A percentile compares a stretch with the other conserved stretches of the same genome.
These are phyloP conservation scores for Ormyrus rosae DNA, from an alignment of 2,888 invertebrate genomes.

Conservation along the genomic window DNA sequence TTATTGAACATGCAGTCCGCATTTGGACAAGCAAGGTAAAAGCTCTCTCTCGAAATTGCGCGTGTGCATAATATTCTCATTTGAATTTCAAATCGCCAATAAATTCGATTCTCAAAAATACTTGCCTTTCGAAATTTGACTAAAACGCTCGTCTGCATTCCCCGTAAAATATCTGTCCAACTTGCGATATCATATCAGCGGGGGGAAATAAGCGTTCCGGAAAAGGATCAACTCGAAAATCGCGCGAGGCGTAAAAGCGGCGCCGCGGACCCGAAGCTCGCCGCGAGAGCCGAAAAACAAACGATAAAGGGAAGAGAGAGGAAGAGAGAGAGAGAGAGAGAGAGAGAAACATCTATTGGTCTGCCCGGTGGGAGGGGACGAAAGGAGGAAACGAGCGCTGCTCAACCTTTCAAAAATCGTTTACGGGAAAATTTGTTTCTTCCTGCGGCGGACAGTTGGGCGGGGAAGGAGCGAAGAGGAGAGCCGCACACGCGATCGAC, in stretches of 20 bases:
- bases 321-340: not conserved
- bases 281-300: conserved; percentile 13
- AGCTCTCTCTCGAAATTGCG: not conserved
- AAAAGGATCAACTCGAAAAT: conserved; percentile 17
- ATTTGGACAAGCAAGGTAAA: conserved; percentile 28
- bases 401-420: conserved; percentile 59
- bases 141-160: conserved; percentile 47
- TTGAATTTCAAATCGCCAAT: conserved; percentile 41
- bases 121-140: conserved; percentile 29
- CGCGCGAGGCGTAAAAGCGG: conserved; percentile 22
- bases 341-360: conserved; percentile 20
- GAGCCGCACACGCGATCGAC: conserved; percentile 23
- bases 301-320: conserved; percentile 11
- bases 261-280: not conserved
- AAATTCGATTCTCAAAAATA: conserved; percentile 36
- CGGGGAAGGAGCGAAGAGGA: not conserved
- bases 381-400: conserved; percentile 39
- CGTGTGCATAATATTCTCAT: conserved; percentile 28
- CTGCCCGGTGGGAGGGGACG: conserved; percentile 18
- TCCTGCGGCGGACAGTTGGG: conserved; percentile 54
- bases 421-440: conserved; percentile 63
- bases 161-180: conserved; percentile 11
- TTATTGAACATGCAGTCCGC: not conserved
- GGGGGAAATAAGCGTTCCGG: not conserved
- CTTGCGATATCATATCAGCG: conserved; percentile 9